A percentile compares a stretch with the other conserved stretches of the same genome.
Evolutionary conservation across 2,888 invertebrate species (phyloP).

Genomic region (Eretmocerus hayati): DNA sequence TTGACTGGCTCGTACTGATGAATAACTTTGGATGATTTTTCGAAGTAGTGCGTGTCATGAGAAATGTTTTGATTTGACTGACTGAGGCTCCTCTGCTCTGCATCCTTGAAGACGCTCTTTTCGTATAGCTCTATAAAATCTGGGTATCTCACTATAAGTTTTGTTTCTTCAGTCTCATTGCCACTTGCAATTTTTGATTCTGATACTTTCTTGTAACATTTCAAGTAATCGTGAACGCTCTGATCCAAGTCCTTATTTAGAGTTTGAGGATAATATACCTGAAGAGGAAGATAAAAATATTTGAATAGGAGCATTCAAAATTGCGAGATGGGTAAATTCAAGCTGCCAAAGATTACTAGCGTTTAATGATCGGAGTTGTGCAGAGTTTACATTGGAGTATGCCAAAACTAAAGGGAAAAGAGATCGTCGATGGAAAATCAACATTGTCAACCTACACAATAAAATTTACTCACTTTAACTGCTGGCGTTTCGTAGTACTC

Average conservation of each 20-base stretch:
- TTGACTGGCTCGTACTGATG: slow-evolving; percentile 20
- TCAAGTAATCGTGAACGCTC: slow-evolving; percentile 29
- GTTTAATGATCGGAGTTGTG: too few relatives aligned
- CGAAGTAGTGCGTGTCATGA: slow-evolving; percentile 19
- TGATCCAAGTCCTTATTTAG: slow-evolving; percentile 32
- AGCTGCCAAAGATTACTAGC: too few relatives aligned
- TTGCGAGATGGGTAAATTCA: not conserved
- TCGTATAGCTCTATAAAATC: slow-evolving; percentile 33
- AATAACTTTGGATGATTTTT: slow-evolving; percentile 12
- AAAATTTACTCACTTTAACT: slow-evolving; percentile 27
- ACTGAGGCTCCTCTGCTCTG: not conserved
- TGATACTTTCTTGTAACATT: slow-evolving; percentile 24
- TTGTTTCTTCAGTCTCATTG: slow-evolving; percentile 7
- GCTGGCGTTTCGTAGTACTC: slow-evolving; percentile 35
- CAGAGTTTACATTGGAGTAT: not conserved
- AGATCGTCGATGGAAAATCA: too few relatives aligned
- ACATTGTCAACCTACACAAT: too few relatives aligned
- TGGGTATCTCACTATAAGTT: slow-evolving; percentile 24
- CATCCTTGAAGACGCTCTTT: not conserved
- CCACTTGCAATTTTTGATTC: not conserved
- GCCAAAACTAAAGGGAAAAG: not conserved
- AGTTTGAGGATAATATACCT: slow-evolving; percentile 35
- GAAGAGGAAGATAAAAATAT: not conserved
- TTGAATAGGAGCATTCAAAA: not conserved
- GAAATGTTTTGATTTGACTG: slow-evolving; percentile 4